Base-by-base conservation (phyloP, 2,113 vertebrate genomes). In the Forbesichthys papilliferus region DNA sequence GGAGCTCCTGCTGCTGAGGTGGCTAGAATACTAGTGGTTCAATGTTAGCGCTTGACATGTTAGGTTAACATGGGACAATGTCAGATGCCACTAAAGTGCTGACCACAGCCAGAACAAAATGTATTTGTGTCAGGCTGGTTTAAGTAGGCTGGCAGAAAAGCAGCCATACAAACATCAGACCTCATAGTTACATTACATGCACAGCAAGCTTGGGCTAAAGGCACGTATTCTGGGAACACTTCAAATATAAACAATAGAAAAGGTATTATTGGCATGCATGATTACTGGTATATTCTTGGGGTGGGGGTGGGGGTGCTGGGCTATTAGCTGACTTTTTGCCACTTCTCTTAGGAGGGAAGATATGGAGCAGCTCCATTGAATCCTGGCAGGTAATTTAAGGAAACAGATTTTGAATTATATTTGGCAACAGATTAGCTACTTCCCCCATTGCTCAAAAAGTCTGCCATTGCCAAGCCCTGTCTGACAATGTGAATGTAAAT, bases 361-460 rank as follows among this genome's bases (percentile, higher is more conserved):
- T 85, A 78, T 72, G 73, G 74, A 80, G 74, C 64, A 73, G 82
- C 85, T 87, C 76, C 82, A 83, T 88, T 89, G 86, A 90, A 87
- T 86, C 80, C 81, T 90, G 88, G 88, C 86, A 85, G 81, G 88
- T 91, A 89, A 91, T 91, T 87, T 88, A 70, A 86, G 81, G 86
- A 88, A 90, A 88, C 91, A 90, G 90, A 86, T 91, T 91, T 89
- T 64, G 69, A 75, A 86, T 89, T 90, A 90, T 90, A 88, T 91
- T 91, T 90, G 90, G 87, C 86, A 82, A 82, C 81, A 85, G 90
- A 92, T 91, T 89, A 91, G 78, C 82, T 69, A 82, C 78, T 84
- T 82, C 82, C 83, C 78, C 73, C 33, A 34, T 79, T 76, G 86
- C 80, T 88, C 79, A 83, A 80, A 83, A 86, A 84, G 61, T 80